phyloP scores from a whole-genome alignment of 1,140 invertebrate genomes.

The Temnothorax longispinosus region DNA sequence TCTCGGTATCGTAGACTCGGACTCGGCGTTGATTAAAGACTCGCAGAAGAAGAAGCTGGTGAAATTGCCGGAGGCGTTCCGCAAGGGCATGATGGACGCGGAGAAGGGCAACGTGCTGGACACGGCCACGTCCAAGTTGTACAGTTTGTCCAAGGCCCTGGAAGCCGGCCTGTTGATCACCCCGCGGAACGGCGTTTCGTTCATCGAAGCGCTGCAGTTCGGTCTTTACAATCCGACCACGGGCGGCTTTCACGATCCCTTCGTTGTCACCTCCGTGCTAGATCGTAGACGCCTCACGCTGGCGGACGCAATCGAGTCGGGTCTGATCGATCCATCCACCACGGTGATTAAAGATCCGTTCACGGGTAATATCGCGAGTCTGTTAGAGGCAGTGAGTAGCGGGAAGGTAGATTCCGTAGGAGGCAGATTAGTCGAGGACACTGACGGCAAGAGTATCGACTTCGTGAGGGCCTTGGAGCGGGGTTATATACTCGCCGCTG shows the following conservation, averaged over 20 bases:
- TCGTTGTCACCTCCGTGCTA: conserved; percentile 89
- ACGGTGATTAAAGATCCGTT: conserved; percentile 93
- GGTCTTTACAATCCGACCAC: conserved; percentile 93
- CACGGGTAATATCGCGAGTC: conserved; percentile 90
- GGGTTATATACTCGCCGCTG: conserved; percentile 94
- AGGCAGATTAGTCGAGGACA: conserved; percentile 90
- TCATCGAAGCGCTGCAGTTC: conserved; percentile 93
- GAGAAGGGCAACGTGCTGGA: conserved; percentile 94
- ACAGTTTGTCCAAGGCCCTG: conserved; percentile 90
- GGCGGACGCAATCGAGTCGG: conserved; percentile 91
- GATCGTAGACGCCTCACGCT: conserved; percentile 90
- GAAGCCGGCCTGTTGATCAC: conserved; percentile 92
- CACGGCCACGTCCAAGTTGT: conserved; percentile 92
- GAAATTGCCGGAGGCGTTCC: conserved; percentile 94
- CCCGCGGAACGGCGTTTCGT: conserved; percentile 90
- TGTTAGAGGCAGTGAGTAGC: conserved; percentile 92
- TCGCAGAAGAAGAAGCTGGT: conserved; percentile 92
- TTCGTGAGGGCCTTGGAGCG: conserved; percentile 95
- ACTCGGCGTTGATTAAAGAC: conserved; percentile 95
- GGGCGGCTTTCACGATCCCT: conserved; percentile 93
- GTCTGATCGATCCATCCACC: conserved; percentile 93
- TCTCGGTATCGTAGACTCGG: conserved; percentile 93
- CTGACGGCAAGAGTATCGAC: conserved; percentile 90
- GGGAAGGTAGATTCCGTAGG: conserved; percentile 91
- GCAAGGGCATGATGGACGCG: conserved; percentile 94